phyloP scores from a whole-genome alignment of 2,113 vertebrate genomes.

The Lophotis ruficrista region DNA sequence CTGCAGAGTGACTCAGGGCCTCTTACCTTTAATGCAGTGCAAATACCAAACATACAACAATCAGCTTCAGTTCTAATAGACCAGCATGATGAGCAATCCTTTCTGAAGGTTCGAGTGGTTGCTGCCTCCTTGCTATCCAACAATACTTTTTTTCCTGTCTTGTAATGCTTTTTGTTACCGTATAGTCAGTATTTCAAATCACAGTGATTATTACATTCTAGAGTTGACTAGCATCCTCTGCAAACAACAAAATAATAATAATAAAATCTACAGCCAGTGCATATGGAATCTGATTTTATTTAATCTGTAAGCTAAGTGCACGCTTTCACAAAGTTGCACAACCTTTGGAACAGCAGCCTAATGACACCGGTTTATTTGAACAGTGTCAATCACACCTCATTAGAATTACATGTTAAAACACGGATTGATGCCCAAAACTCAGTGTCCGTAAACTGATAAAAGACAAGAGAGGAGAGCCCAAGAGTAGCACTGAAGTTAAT shows the following conservation, averaged over 20 bases:
- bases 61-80: not conserved
- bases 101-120: not conserved
- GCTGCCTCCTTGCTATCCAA: not conserved
- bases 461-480: not conserved
- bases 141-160: not conserved
- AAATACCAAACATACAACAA: not conserved
- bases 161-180: not conserved
- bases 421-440: conserved; percentile 9
- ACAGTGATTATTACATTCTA: not conserved
- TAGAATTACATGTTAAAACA: conserved; percentile 59
- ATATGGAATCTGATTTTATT: not conserved
- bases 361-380: not conserved
- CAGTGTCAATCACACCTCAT: conserved; percentile 39
- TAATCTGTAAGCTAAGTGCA: not conserved
- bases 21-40: not conserved
- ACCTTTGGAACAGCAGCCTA: not conserved
- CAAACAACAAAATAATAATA: not conserved
- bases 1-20: not conserved
- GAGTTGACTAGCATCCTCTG: not conserved
- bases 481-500: conserved; percentile 16
- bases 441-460: not conserved
- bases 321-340: not conserved
- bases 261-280: not conserved
- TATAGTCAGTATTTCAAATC: not conserved
- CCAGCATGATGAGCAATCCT: not conserved